Evolutionary conservation across 2,113 vertebrate species (phyloP).

Genomic region (Pteropus alecto): DNA sequence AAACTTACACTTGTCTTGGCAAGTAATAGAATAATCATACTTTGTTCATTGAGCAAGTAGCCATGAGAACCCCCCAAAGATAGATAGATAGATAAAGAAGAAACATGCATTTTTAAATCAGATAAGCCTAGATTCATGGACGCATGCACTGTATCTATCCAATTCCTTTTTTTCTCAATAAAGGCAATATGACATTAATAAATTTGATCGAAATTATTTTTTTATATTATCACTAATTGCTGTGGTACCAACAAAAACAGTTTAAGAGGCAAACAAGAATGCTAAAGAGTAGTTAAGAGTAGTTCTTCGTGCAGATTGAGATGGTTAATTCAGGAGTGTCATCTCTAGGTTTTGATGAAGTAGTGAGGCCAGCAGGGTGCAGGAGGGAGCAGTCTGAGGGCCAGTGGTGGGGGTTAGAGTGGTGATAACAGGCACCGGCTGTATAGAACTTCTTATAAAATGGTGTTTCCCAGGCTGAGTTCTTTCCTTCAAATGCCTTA

Average conservation of each 20-base stretch:
- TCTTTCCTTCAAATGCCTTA: not conserved
- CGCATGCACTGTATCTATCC: not conserved
- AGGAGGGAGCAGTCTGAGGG: no score
- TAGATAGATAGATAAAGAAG: not conserved
- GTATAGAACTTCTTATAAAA: not conserved
- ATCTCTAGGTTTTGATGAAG: not conserved
- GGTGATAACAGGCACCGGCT: no score
- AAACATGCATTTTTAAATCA: not conserved
- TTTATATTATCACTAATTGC: not conserved
- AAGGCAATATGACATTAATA: not conserved
- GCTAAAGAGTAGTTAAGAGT: not conserved
- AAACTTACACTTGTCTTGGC: not conserved
- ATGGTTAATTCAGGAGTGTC: not conserved
- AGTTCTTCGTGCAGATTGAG: not conserved
- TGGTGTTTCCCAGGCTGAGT: not conserved
- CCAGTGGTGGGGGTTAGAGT: not conserved
- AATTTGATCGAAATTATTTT: not conserved
- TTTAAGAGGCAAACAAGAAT: not conserved
- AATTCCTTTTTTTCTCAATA: not conserved
- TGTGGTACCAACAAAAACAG: not conserved
- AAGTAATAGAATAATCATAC: not conserved
- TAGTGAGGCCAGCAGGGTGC: not conserved
- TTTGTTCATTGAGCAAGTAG: not conserved
- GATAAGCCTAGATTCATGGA: not conserved
- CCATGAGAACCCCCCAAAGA: not conserved